phyloP scores from a whole-genome alignment of 2,113 vertebrate genomes.

The Ploceus nigricollis region DNA sequence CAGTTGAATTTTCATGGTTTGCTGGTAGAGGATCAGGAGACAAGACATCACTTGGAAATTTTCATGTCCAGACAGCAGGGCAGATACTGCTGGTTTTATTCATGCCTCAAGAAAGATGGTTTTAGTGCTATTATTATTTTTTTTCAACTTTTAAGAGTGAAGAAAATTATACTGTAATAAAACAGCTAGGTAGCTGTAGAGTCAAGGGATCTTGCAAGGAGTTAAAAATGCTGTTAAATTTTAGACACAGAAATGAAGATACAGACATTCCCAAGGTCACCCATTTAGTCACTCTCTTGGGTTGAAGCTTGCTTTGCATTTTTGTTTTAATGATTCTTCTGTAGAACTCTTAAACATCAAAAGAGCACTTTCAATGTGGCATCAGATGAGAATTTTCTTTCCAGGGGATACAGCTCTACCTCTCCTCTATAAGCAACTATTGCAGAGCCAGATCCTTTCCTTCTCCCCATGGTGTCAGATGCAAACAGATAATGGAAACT shows the following conservation, averaged over 20 bases:
- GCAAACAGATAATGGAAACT: background rate
- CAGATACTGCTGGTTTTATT: background rate
- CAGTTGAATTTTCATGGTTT: background rate
- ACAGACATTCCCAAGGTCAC: background rate
- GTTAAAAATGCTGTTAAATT: background rate
- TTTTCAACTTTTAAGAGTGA: background rate
- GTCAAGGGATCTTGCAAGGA: background rate
- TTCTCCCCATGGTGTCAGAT: background rate
- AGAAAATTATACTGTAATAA: background rate
- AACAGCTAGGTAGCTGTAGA: background rate
- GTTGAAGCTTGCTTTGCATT: background rate
- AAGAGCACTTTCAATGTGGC: background rate
- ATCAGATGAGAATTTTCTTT: background rate
- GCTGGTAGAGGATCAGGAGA: background rate
- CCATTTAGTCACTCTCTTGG: background rate
- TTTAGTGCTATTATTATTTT: background rate
- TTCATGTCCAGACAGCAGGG: slow-evolving; percentile 11
- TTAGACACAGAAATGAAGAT: background rate
- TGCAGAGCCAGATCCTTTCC: background rate
- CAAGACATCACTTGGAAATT: background rate
- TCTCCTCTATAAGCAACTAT: background rate
- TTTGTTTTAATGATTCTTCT: background rate
- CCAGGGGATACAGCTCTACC: background rate
- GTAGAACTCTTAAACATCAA: background rate
- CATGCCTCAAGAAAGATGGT: background rate